Evolutionary conservation across 30 jellyfish, hydroid and myxozoan genomes (phyloP).

Genomic region (Morbakka virulenta): DNA sequence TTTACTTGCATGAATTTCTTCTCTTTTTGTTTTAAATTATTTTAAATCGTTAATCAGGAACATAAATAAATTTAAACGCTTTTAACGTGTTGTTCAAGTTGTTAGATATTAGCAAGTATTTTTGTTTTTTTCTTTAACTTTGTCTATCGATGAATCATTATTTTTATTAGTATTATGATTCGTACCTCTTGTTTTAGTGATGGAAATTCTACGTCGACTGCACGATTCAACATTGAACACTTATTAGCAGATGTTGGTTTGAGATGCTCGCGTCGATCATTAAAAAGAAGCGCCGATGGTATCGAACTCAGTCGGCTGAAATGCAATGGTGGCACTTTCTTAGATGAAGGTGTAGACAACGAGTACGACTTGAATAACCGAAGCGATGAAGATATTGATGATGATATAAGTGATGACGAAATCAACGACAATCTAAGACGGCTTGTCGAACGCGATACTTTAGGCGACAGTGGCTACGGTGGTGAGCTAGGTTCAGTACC

Average conservation of each 20-base stretch:
- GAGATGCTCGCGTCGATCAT: conserved; percentile 43
- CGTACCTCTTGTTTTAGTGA: too few species aligned
- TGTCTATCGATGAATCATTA: too few species aligned
- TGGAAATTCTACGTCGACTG: not conserved
- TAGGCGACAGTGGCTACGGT: conserved; percentile 91
- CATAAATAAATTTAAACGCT: too few species aligned
- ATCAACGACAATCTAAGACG: conserved; percentile 72
- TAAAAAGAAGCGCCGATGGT: conserved; percentile 65
- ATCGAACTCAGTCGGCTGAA: not conserved
- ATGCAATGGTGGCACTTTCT: not conserved
- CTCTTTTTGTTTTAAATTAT: too few species aligned
- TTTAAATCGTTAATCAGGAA: too few species aligned
- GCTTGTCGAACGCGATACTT: conserved; percentile 76
- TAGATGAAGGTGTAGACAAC: conserved; percentile 61
- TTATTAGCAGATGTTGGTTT: conserved; percentile 54
- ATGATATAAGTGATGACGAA: conserved; percentile 84
- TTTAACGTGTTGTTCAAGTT: too few species aligned
- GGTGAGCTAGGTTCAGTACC: conserved; percentile 44
- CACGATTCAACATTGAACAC: conserved; percentile 46
- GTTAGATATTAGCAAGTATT: too few species aligned
- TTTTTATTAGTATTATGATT: too few species aligned
- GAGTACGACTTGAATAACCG: conserved; percentile 65
- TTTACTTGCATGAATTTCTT: too few species aligned
- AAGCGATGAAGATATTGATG: conserved; percentile 74
- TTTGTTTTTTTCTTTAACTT: too few species aligned